Conservation (phyloP, 2,888 invertebrate species). For the Platynereis dumerilii region DNA sequence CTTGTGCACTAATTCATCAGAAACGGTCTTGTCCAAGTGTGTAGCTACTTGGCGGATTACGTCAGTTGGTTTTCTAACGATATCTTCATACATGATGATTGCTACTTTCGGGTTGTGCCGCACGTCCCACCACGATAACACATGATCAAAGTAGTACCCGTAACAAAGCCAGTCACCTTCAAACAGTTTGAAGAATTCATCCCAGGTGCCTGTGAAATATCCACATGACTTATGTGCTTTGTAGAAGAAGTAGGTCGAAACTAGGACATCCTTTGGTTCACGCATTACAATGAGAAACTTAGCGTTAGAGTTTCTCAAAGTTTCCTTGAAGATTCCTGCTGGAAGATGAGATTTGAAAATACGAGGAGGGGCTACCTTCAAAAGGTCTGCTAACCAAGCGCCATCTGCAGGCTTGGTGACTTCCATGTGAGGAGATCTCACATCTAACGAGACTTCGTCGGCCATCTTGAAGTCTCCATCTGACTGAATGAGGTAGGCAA, state of each 20-base stretch:
- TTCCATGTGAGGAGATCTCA: too few species aligned
- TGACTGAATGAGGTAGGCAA: too few species aligned
- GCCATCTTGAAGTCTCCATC: too few species aligned
- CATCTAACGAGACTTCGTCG: too few species aligned
- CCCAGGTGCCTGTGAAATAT: not conserved
- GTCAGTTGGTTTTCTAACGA: not conserved
- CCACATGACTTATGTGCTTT: not conserved
- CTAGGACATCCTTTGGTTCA: not conserved
- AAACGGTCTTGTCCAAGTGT: not conserved
- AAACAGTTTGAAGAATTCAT: not conserved
- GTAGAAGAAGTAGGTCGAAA: not conserved
- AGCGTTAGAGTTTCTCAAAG: too few species aligned
- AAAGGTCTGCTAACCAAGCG: too few species aligned
- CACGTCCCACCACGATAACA: not conserved
- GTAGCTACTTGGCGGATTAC: not conserved
- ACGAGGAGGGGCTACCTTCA: not conserved
- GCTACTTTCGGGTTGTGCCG: not conserved
- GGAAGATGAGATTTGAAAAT: conserved; percentile 1
- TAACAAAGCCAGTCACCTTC: not conserved
- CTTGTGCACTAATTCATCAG: too few species aligned
- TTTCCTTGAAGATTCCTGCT: not conserved
- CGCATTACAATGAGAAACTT: not conserved
- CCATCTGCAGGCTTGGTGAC: too few species aligned
- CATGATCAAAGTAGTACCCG: conserved; percentile 1
- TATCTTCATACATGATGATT: not conserved